Percentiles rank a stretch among this genome's conserved stretches.
These are phyloP conservation scores for Pammene fasciana DNA, from an alignment of 2,888 invertebrate species.

Conservation along the genomic window DNA sequence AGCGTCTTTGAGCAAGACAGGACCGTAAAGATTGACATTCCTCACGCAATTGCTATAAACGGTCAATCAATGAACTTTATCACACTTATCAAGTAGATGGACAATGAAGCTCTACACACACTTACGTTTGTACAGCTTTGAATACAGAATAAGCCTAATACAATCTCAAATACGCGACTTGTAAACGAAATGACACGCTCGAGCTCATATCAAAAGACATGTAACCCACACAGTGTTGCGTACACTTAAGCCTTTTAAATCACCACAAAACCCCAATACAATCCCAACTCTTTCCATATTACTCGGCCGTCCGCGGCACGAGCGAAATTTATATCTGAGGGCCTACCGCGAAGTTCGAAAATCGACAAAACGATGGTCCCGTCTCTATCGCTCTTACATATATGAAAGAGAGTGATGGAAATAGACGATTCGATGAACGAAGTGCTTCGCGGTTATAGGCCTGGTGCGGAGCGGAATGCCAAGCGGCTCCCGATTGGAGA, in stretches of 20 bases:
- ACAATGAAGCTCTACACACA: conserved; percentile 7
- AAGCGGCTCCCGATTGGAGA: conserved; percentile 34
- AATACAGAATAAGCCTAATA: conserved; percentile 7
- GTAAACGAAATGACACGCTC: conserved; percentile 10
- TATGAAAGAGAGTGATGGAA: too few species aligned
- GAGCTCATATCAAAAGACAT: neutral
- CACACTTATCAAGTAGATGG: conserved; percentile 8
- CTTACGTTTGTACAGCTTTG: neutral
- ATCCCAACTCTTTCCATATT: conserved; percentile 26
- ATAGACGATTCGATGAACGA: too few species aligned
- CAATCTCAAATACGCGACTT: neutral
- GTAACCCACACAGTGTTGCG: neutral
- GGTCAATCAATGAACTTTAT: neutral
- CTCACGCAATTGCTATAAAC: neutral
- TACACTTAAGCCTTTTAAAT: conserved; percentile 18
- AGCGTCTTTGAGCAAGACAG: neutral
- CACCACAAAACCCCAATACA: neutral
- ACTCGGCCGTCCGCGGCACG: conserved; percentile 32
- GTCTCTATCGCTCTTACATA: too few species aligned
- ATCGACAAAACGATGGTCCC: too few species aligned
- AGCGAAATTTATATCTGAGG: conserved; percentile 41
- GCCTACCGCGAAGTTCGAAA: too few species aligned
- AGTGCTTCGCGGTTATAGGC: too few species aligned
- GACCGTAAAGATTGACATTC: neutral
- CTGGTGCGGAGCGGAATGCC: conserved; percentile 32